Evolutionary conservation across 2,797 vertebrate species (phyloP), one percentile per base, ranked within the genome.

Genomic region (Epinephelus awoara): DNA sequence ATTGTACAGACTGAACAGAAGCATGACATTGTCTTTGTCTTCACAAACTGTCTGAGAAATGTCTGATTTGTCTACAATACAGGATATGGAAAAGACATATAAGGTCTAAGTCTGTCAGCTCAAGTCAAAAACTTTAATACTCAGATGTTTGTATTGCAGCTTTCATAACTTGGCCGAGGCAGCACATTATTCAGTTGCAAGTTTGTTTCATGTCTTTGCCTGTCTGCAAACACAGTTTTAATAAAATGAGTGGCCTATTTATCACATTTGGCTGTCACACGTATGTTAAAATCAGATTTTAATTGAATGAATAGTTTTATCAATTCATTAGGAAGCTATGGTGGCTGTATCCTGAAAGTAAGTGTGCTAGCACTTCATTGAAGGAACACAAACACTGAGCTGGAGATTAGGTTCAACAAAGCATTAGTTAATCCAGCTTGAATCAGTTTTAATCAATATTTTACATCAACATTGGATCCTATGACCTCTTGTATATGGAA

Each of bases 1-100:
- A 66, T 79, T 70, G 40, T 50, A 51, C 21, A 64, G 47, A 66
- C 34, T 21, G 17, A 79, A 89, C 77, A 82, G 67, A 70, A 85
- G 79, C 52, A 2, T 67, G 56, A 79, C 27, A 38, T 65, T 50
- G 62, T 76, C 13, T 66, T 88, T 85, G 67, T 82, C 65, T 70
- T 73, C 44, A 44, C 27, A 80, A 74, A 71, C 19, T 5, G 23
- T 38, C 40, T 68, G 11, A 82, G 74, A 80, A 81, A 67, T 10
- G 5, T 72, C 2, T 50, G 1, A 62, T 70, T 75, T 72, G 13
- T 58, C 61, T 50, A 13, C 18, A 47, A 19, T 54, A 25, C 52
- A 44, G 15, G 49, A 75, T 57, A 72, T 38, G 13, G 62, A 62
- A 72, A 68, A 3, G 2, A 68, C 54, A 62, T 55, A 15, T 19